Evolutionary conservation across 2,888 invertebrate species (phyloP), one percentile per base, ranked within the genome.

Genomic region (Dendrolimus pini): DNA sequence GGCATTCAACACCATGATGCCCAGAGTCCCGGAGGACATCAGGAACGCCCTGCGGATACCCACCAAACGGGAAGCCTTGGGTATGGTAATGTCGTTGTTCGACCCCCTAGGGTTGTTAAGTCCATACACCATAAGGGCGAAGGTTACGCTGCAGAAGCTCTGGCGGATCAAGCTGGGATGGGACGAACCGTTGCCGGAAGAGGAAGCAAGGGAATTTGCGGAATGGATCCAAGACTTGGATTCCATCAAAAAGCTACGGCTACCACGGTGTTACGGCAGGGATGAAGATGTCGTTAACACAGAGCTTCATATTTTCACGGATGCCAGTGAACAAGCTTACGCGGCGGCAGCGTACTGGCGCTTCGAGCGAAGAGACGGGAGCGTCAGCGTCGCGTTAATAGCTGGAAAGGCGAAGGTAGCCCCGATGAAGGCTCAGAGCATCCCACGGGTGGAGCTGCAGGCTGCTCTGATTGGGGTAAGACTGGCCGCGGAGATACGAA

Each of bases 371-470:
- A 8, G 8, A 7, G 53, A 56, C 56, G 56, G 53, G 8, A 12
- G 12, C 9, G 53, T 56, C 8, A 42, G 9, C 30, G 9, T 56
- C 52, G 10, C 41, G 7, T 10, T 56, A 9, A 30, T 56, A 9
- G 56, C 56, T 3, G 56, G 30, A 9, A 56, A 56, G n/a, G 56
- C 56, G 13, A 56, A 56, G 53, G 53, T 56, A 3, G 53, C 52
- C 30, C 41, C 56, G 0, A 13, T 56, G 41, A 53, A 53, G 47
- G 12, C 53, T 6, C 52, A 52, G 52, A 53, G 53, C 12, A 56
- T 56, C 0, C 56, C 41, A n/a, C 18, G 41, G 8, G 12, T 53
- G 12, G 47, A 47, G 12, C 9, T 47, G 47, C 47, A 47, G 6
- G 9, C 47, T 12, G 47, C 47, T 10, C 9, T 47, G 47, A 47